Evolutionary conservation across 2,888 invertebrate species (phyloP).

Genomic region (Chironomus tentans): DNA sequence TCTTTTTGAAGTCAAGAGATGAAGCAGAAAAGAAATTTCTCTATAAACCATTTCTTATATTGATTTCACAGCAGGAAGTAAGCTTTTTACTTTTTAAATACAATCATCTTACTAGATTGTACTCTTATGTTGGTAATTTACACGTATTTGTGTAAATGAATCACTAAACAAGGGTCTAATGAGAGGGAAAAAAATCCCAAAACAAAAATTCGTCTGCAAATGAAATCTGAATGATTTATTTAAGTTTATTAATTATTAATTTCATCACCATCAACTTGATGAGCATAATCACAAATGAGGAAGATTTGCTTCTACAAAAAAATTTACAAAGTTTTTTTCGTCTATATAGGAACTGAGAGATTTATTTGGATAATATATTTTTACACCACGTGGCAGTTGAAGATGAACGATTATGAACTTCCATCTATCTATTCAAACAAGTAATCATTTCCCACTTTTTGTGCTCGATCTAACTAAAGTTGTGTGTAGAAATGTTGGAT

Average conservation of each 20-base stretch:
- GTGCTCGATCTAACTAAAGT: too few relatives aligned
- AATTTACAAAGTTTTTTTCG: background rate
- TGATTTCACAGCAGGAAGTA: slow-evolving; percentile 16
- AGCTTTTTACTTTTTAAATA: background rate
- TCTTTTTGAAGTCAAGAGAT: background rate
- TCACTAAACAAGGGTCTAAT: background rate
- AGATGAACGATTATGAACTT: too few relatives aligned
- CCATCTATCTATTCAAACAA: background rate
- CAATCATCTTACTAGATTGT: background rate
- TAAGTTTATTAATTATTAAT: slow-evolving; percentile 15
- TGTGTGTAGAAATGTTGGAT: too few relatives aligned
- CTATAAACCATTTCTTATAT: background rate
- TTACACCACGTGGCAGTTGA: background rate
- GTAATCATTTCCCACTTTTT: background rate
- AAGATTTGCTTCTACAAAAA: background rate
- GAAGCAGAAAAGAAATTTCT: background rate
- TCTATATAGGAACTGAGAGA: background rate
- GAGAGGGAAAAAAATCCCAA: too few relatives aligned
- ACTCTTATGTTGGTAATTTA: slow-evolving; percentile 13
- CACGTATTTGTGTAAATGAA: background rate
- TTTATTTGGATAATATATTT: background rate
- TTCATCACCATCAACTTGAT: background rate
- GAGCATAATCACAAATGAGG: background rate
- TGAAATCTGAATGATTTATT: slow-evolving; percentile 10
- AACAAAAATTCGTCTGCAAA: slow-evolving; percentile 2